Evolutionary conservation across 2,113 vertebrate genomes (phyloP).

Genomic region (Clinocottus analis): DNA sequence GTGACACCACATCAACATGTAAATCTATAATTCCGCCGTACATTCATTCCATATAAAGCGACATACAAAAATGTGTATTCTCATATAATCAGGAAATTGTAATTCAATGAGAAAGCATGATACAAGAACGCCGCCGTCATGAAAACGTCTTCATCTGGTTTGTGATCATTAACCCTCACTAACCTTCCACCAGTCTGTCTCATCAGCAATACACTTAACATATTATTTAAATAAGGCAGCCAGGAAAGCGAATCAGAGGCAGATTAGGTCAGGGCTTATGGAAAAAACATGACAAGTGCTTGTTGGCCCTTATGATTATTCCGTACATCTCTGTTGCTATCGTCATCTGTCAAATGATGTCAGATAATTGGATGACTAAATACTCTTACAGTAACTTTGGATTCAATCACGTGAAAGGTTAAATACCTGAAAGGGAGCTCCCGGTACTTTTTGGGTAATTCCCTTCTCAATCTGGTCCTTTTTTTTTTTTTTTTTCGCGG

Average conservation of each 20-base stretch:
- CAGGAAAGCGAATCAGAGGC: not conserved
- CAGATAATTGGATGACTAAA: too few species aligned
- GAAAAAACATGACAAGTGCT: too few species aligned
- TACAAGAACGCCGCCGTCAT: too few species aligned
- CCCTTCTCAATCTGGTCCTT: not conserved
- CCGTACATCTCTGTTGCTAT: not conserved
- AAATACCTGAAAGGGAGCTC: not conserved
- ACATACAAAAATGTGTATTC: too few species aligned
- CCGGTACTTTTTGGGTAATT: not conserved
- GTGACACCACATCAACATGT: too few species aligned
- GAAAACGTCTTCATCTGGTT: not conserved
- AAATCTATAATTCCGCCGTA: too few species aligned
- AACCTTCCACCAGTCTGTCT: too few species aligned
- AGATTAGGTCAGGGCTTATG: not conserved
- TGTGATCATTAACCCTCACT: too few species aligned
- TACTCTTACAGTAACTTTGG: not conserved
- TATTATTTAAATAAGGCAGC: not conserved
- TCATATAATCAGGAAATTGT: too few species aligned
- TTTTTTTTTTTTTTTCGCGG: fast-evolving
- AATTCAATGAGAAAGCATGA: too few species aligned
- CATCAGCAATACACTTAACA: not conserved
- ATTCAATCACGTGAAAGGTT: not conserved
- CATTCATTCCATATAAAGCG: too few species aligned
- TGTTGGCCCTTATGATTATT: not conserved
- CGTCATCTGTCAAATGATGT: too few species aligned